A percentile compares a stretch with the other conserved stretches of the same genome.
Evolutionary conservation across 2,888 invertebrate genomes (phyloP).

Genomic region (Yponomeuta cagnagella): DNA sequence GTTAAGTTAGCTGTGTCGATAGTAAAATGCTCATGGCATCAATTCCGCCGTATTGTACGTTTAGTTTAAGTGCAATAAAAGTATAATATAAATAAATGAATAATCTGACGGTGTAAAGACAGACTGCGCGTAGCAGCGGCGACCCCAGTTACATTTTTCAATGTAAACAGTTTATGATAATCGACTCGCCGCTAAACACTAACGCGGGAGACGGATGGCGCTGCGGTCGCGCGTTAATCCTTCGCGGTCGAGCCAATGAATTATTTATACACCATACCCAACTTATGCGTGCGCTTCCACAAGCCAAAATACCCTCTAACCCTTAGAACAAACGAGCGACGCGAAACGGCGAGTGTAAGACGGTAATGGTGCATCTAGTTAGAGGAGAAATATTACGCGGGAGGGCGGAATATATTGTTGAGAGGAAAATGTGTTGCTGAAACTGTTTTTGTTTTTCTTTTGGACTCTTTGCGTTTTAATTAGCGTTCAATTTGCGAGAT

Average conservation of each 20-base stretch:
- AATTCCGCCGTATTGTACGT: no score
- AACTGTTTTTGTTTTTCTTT: slow-evolving; percentile 1
- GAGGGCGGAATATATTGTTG: slow-evolving; percentile 18
- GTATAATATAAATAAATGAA: no score
- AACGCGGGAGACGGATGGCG: slow-evolving; percentile 34
- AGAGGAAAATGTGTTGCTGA: slow-evolving; percentile 8
- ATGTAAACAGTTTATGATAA: slow-evolving; percentile 32
- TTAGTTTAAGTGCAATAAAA: no score
- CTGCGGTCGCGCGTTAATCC: slow-evolving; percentile 27
- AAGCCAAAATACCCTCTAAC: neutral
- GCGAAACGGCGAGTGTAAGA: neutral
- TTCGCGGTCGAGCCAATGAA: slow-evolving; percentile 31
- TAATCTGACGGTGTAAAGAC: neutral
- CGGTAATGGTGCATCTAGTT: slow-evolving; percentile 11
- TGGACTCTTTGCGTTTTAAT: neutral
- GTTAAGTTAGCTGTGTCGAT: no score
- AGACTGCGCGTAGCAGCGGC: neutral
- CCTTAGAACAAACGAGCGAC: neutral
- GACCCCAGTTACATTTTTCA: slow-evolving; percentile 21
- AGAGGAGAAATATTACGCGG: slow-evolving; percentile 7
- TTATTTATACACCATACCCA: slow-evolving; percentile 28
- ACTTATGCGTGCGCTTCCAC: neutral
- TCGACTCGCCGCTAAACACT: slow-evolving; percentile 31
- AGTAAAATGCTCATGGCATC: no score
- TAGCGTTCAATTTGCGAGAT: neutral